Base-by-base conservation (phyloP, 1,140 invertebrate genomes). In the Drosophila pseudoananassae region DNA sequence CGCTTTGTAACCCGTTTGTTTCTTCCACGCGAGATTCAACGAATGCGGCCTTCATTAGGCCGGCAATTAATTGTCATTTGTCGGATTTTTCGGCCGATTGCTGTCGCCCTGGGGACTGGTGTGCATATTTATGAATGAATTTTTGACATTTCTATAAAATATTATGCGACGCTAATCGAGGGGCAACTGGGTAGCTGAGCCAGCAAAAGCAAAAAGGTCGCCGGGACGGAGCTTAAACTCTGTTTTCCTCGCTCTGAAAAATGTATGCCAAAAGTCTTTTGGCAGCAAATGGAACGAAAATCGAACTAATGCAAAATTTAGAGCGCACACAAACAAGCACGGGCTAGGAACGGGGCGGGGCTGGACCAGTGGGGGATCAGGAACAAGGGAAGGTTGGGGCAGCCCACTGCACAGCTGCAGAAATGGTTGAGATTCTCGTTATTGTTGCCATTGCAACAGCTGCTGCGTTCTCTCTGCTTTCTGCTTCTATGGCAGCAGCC, bases 21-120 rank as follows among this genome's bases (percentile, higher is more conserved):
- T 57, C 59, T 58, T 58, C 64, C 50, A 27, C 20, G 17, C 53
- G 40, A n/a, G 38, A 33, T 27, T 29, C 15, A 23, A 27, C 25
- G 25, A 27, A 27, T 5, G 15, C 20, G 65, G 15, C 17, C 65
- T 69, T 77, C 81, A 85, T 85, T 85, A 80, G 78, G 74, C n/a
- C 56, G 55, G 55, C 82, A 88, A 88, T 88, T 88, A 88, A 87
- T 78, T 87, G 82, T 78, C 74, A 88, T 82, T 87, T 87, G 82
- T 88, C 82, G 72, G 74, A 55, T 68, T 85, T 63, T 64, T 59
- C 56, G 46, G 47, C 47, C 46, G 23, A 59, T 61, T 61, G 57
- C 29, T 43, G 54, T 50, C 7, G 64, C 29, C 46, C 45, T 14
- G 23, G 65, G 40, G 49, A 31, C 66, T 69, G 8, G 50, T 38